Base-by-base conservation (phyloP, 1,140 invertebrate species). In the Samia ricini region DNA sequence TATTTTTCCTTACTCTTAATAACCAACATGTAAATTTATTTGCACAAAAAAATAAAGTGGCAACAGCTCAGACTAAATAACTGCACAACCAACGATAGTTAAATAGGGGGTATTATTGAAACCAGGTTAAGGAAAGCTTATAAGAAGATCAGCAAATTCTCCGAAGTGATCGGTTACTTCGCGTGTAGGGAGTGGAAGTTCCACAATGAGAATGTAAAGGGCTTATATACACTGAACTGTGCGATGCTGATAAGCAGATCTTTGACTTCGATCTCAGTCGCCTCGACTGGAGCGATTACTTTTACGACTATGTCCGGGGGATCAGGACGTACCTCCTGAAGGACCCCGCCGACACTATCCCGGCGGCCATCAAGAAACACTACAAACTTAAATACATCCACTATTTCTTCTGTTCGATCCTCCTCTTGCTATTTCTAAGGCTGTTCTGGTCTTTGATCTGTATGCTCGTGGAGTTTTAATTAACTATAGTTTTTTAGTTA, bases 101-200 rank as follows among this genome's bases (percentile, higher is more conserved):
- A 29, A 8, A 15, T 1, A 42, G 12, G 3, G 4, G 12, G 12
- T 15, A 42, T 15, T 42, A 1, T 42, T 42, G n/a, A 12, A 1
- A 15, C 33, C 83, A 96, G 95, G 83, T 92, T 96, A 91, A 89
- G 93, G 26, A 93, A 93, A 74, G 93, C 95, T 8, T 96, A 96
- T 74, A 91, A 91, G 19, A 95, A 95, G 81, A 93, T 97, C 49
- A 92, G 94, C 63, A 94, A 95, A 76, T 94, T 95, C 57, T 92
- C 94, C 19, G 89, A 91, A 19, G 93, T 94, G 2, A 88, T 96
- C 18, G 92, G 94, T 36, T 96, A 94, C 77, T 97, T 97, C 77
- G 93, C 93, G 19, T 90, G 91, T 0, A 89, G 93, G 49, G 88
- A 95, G 68, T 97, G 95, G 93, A 91, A 92, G 29, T 96, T 97